Conservation (phyloP, 1,140 invertebrate species). For the Zaprionus lachaisei region DNA sequence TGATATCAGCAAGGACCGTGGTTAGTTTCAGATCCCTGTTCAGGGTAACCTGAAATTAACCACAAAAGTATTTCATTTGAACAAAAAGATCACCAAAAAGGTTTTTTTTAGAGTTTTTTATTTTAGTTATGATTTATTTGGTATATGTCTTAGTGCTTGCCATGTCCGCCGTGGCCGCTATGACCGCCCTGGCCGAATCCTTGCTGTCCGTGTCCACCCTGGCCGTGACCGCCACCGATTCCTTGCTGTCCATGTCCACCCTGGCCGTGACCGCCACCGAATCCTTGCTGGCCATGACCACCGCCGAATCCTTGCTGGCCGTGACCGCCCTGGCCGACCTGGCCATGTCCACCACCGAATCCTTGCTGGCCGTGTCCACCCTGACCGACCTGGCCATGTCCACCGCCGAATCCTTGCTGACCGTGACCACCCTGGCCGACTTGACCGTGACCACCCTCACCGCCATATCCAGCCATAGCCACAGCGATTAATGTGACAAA, state of each 20-base stretch:
- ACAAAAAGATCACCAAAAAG: no score
- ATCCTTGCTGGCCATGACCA: constrained; percentile 34
- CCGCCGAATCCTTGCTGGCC: constrained; percentile 27
- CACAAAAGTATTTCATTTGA: no score
- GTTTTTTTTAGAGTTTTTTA: no score
- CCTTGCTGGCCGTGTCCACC: constrained; percentile 30
- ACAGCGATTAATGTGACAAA: not conserved
- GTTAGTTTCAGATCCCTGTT: no score
- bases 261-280: constrained; percentile 28
- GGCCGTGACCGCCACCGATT: constrained; percentile 25
- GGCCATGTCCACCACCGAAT: constrained; percentile 27
- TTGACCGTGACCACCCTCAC: constrained; percentile 38
- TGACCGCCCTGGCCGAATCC: constrained; percentile 37
- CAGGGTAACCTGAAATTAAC: no score
- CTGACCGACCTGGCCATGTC: constrained; percentile 37
- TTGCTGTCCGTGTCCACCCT: constrained; percentile 47
- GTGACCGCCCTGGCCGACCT: constrained; percentile 30
- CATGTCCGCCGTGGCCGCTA: constrained; percentile 35
- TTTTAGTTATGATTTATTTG: no score
- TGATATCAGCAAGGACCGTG: no score
- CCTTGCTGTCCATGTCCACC: constrained; percentile 49
- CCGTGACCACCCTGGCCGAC: constrained; percentile 30
- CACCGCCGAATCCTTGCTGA: constrained; percentile 24
- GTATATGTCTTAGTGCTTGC: constrained; percentile 4
- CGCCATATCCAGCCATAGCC: not conserved